Evolutionary conservation across 2,797 vertebrate genomes (phyloP).

Genomic region (Anguilla obscura): DNA sequence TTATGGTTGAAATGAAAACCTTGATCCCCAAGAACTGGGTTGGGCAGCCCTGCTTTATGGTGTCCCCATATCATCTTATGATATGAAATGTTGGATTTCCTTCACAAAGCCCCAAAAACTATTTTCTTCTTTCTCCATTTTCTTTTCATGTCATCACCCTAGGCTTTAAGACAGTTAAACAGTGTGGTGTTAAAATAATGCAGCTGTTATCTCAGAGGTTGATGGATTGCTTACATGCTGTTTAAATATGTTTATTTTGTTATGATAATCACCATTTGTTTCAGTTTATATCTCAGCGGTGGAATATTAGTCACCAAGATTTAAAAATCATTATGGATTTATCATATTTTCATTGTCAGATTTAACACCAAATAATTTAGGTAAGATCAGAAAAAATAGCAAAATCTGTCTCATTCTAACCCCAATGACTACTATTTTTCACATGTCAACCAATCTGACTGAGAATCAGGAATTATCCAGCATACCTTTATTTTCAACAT

Average conservation of each 20-base stretch:
- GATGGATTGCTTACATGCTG: neutral
- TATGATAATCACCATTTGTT: neutral
- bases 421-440: neutral
- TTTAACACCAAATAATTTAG: neutral
- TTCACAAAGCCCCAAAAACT: neutral
- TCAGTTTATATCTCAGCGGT: neutral
- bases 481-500: neutral
- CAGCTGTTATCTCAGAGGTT: neutral
- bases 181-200: neutral
- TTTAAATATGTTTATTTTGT: neutral
- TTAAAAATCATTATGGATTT: neutral
- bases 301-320: neutral
- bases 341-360: neutral
- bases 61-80: neutral
- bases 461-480: neutral
- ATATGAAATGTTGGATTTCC: neutral
- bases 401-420: neutral
- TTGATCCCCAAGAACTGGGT: too few species aligned
- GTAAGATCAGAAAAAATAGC: neutral
- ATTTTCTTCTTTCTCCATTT: neutral
- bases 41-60: too few species aligned
- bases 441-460: neutral
- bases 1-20: too few species aligned
- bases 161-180: neutral
- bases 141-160: neutral